A percentile compares a stretch with the other conserved stretches of the same genome.
These are phyloP conservation scores for Craseonycteris thonglongyai DNA, from an alignment of 2,113 vertebrate genomes.

Conservation along the genomic window DNA sequence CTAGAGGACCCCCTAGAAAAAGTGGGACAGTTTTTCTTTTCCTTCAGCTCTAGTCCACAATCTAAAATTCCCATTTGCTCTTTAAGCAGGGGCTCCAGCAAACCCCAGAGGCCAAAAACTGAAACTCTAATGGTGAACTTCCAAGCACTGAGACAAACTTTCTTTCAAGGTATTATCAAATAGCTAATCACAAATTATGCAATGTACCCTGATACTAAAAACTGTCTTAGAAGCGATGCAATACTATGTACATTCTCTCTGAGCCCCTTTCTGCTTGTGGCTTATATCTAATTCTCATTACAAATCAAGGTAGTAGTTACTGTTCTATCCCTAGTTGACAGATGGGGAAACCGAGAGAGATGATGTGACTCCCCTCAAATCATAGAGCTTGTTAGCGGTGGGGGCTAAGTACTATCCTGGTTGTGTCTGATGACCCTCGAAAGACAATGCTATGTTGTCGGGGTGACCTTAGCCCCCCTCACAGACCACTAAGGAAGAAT, in stretches of 20 bases:
- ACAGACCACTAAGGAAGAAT: not conserved
- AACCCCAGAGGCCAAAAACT: not conserved
- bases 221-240: fast-evolving
- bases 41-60: not conserved
- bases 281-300: not conserved
- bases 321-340: not conserved
- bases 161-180: not conserved
- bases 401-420: not conserved
- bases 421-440: not conserved
- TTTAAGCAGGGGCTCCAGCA: not conserved
- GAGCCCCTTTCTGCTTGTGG: not conserved
- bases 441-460: not conserved
- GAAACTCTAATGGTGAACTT: constrained; percentile 2
- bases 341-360: constrained; percentile 8
- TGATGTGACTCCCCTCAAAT: not conserved
- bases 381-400: not conserved
- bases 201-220: not conserved
- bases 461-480: not conserved
- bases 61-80: not conserved
- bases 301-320: not conserved
- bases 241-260: fast-evolving
- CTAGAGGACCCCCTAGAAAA: not conserved
- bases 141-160: not conserved
- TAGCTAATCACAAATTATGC: not conserved
- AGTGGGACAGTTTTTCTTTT: not conserved